Evolutionary conservation across 2,888 invertebrate genomes (phyloP).

Genomic region (Automeris io): DNA sequence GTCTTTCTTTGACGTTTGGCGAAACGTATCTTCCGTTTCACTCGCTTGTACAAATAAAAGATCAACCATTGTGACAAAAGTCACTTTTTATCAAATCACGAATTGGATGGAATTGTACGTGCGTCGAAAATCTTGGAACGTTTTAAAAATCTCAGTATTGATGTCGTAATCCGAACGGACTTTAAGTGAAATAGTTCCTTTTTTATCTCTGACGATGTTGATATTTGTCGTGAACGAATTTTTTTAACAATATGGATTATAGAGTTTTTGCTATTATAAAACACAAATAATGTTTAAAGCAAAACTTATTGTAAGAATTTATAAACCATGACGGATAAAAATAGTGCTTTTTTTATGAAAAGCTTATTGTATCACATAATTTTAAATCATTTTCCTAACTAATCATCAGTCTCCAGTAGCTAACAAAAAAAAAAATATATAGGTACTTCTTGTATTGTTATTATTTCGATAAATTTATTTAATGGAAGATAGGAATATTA

Average conservation of each 20-base stretch:
- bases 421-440: too few relatives aligned
- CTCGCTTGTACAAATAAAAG: conserved; percentile 3
- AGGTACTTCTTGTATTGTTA: too few relatives aligned
- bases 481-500: too few relatives aligned
- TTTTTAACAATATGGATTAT: conserved; percentile 19
- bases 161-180: conserved; percentile 21
- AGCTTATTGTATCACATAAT: too few relatives aligned
- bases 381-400: too few relatives aligned
- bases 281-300: conserved; percentile 13
- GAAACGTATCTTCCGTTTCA: background rate
- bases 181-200: conserved; percentile 28
- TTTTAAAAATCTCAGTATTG: conserved; percentile 12
- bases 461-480: too few relatives aligned
- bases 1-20: background rate
- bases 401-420: too few relatives aligned
- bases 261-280: conserved; percentile 28
- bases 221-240: conserved; percentile 26
- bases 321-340: background rate
- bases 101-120: conserved; percentile 48
- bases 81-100: conserved; percentile 30
- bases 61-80: background rate
- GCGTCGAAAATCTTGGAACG: conserved; percentile 40
- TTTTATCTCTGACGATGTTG: conserved; percentile 37
- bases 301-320: background rate
- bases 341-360: background rate